Evolutionary conservation across 2,888 invertebrate species (phyloP), one percentile per base, ranked within the genome.

Genomic region (Buathra laborator): DNA sequence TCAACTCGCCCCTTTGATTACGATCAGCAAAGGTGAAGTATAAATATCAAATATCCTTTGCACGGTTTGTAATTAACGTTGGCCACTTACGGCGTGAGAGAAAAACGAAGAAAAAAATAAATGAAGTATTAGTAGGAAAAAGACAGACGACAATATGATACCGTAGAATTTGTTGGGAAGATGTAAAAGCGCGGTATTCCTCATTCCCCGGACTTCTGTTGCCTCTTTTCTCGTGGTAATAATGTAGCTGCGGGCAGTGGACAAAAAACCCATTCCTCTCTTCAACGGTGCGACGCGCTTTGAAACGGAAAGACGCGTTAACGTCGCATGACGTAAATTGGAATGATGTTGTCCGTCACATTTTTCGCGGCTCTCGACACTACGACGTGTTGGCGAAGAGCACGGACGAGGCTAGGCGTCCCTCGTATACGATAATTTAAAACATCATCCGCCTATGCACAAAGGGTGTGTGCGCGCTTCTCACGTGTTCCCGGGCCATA

Each of bases 401-500:
- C 64, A 53, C 46, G 62, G 59, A 64, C 32, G 24, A 46, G 29
- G 67, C 37, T 56, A 66, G 66, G 37, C 72, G 64, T 72, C 79
- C 68, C 83, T 81, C 81, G 74, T 85, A 79, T 79, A 79, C 85
- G 86, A 85, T 83, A 86, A 86, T 86, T 86, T 86, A 83, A 86
- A 86, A 83, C 83, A 75, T 85, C 84, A 79, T 78, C 62, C 78
- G 14, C 48, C 75, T 82, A 79, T 83, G 81, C 77, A 86, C 85
- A 85, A 83, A 86, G 86, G 81, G 86, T 85, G 81, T 62, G 59
- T 32, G 29, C 37, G 37, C 48, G 12, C 81, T 81, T 83, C 85
- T 86, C 85, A 85, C 86, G 80, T 85, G 83, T 85, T 64, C 83
- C 64, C 68, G 24, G 24, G 74, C 85, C 83, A 85, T 81, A 85